A percentile compares a stretch with the other conserved stretches of the same genome.
Conservation (phyloP, 2,113 vertebrate genomes). For the Paratilapia polleni region DNA sequence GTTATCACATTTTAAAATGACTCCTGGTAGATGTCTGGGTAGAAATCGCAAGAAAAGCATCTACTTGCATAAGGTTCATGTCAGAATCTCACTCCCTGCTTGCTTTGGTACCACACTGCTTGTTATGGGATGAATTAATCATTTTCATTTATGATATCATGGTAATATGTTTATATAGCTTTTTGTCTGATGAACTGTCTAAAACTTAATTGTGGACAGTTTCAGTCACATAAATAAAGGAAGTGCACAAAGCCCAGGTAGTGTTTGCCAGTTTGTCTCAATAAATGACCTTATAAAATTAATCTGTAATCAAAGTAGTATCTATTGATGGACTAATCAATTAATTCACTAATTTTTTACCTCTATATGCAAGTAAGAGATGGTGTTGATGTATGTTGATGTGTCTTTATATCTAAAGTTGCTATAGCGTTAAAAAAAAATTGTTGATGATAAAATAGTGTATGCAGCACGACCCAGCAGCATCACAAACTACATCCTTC, state of each 20-base stretch:
- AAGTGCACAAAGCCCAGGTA: neutral
- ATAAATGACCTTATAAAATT: neutral
- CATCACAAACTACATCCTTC: neutral
- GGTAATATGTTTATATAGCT: neutral
- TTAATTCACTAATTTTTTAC: neutral
- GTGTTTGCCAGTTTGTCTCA: neutral
- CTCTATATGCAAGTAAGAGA: neutral
- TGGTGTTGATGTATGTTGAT: neutral
- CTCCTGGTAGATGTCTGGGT: too few species aligned
- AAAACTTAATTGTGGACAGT: neutral
- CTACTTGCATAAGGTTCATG: too few species aligned
- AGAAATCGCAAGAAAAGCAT: too few species aligned
- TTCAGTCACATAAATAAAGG: neutral
- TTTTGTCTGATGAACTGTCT: neutral
- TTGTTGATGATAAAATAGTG: neutral
- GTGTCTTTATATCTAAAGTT: neutral
- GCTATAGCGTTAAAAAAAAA: neutral
- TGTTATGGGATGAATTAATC: neutral
- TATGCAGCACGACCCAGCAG: neutral
- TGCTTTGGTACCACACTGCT: too few species aligned
- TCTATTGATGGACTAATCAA: neutral
- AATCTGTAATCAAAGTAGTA: neutral
- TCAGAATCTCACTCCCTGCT: too few species aligned
- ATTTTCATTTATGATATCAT: neutral
- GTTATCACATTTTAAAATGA: too few species aligned